Base-by-base conservation (phyloP, 2,797 vertebrate species). In the Platyrinchus mystaceus region DNA sequence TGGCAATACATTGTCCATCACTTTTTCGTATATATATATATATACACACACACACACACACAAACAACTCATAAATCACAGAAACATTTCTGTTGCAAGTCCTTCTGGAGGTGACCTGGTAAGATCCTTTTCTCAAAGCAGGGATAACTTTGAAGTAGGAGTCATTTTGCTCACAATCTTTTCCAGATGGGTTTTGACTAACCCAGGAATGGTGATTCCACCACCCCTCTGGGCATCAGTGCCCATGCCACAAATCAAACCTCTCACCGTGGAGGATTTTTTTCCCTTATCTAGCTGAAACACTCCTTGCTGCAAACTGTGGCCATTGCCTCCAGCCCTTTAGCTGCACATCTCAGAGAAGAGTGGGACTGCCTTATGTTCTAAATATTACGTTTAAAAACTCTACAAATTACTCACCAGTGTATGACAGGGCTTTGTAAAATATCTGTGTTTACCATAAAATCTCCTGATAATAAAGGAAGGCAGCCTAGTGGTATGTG, bases 361-460 rank as follows among this genome's bases (percentile, higher is more conserved):
- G 3, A 86, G 14, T 2, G 3, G 23, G 27, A 69, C 27, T 55
- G 12, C 22, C 16, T 71, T 46, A n/a, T 46, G n/a, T 83, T 88
- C 47, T 34, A 47, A 75, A 43, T 56, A 41, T 37, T 90, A 91
- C 67, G 16, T 59, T 77, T 93, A 94, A 91, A 34, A 66, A 16
- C 24, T 75, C 86, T 58, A 67, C 12, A 85, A 71, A 94, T 55
- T 60, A 56, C 9, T 85, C 77, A 64, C 28, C 15, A 11, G 24
- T 28, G 37, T 27, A 59, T 10, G 50, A 63, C 37, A 75, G 49
- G 20, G 21, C 26, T 90, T 69, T 56, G 47, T 69, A 84, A 84
- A 95, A 41, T 67, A 62, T 24, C 63, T 53, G 10, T 41, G 23
- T 60, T 93, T 84, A 76, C 78, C n/a, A 4, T 50, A 71, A 84